Evolutionary conservation across 2,888 invertebrate genomes (phyloP).

Genomic region (Labia minor): DNA sequence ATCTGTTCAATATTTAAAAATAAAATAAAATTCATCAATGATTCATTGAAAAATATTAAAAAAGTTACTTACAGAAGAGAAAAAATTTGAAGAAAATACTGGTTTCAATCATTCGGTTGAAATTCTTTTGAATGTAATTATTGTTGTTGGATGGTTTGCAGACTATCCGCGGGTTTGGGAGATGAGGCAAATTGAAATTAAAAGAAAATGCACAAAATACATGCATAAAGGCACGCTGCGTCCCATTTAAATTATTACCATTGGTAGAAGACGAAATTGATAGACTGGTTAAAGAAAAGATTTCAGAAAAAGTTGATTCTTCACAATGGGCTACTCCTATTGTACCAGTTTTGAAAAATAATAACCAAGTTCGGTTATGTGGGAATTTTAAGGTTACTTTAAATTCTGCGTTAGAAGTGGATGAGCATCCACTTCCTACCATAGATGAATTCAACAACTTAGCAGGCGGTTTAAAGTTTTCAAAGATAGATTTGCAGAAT

Average conservation of each 20-base stretch:
- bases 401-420: conserved; percentile 28
- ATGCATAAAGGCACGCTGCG: conserved; percentile 20
- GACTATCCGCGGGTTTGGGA: no score
- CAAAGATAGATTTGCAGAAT: conserved; percentile 27
- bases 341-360: conserved; percentile 30
- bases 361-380: conserved; percentile 28
- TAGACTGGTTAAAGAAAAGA: conserved; percentile 24
- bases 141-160: no score
- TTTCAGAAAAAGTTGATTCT: conserved; percentile 26
- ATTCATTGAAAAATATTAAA: no score
- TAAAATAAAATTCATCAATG: no score
- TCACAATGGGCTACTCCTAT: conserved; percentile 33
- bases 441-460: conserved; percentile 29
- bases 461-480: conserved; percentile 28
- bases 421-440: conserved; percentile 29
- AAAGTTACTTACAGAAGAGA: no score
- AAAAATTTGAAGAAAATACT: no score
- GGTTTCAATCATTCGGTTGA: no score
- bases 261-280: conserved; percentile 28
- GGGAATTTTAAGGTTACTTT: conserved; percentile 30
- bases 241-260: conserved; percentile 28
- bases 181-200: background rate
- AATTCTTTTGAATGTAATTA: no score
- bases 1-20: no score
- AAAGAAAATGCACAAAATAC: background rate